These are phyloP conservation scores for Crocallis elinguaria DNA, from an alignment of 2,888 invertebrate genomes.

Conservation along the genomic window DNA sequence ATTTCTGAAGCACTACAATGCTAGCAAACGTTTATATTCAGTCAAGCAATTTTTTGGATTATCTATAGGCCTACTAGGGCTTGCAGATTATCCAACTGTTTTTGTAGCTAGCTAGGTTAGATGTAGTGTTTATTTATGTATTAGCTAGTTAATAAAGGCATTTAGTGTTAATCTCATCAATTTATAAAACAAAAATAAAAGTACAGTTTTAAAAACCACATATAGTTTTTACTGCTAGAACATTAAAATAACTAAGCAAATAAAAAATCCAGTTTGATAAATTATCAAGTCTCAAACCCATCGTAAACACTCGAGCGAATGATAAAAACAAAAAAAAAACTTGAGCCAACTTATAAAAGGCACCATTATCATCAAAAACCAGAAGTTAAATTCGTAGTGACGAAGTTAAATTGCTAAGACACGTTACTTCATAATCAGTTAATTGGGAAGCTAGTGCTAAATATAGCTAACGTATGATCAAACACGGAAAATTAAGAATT, in stretches of 20 bases:
- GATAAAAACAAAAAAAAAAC: too few species aligned
- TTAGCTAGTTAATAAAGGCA: too few species aligned
- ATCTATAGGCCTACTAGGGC: too few species aligned
- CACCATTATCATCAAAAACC: not conserved
- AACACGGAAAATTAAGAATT: slow-evolving; percentile 9
- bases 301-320: too few species aligned
- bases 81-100: too few species aligned
- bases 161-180: too few species aligned
- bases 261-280: not conserved
- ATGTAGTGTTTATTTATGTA: too few species aligned
- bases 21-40: too few species aligned
- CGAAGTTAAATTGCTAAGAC: slow-evolving; percentile 2
- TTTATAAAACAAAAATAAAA: not conserved
- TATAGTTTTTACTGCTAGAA: not conserved
- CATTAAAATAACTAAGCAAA: not conserved
- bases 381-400: not conserved
- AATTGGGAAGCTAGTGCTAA: slow-evolving; percentile 18
- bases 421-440: slow-evolving; percentile 16
- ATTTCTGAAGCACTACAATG: too few species aligned
- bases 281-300: not conserved
- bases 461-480: not conserved
- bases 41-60: too few species aligned
- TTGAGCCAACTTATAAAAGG: too few species aligned
- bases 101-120: too few species aligned
- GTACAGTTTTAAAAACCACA: not conserved